Base-by-base conservation (phyloP, 2,797 vertebrate genomes). In the Pristis pectinata region DNA sequence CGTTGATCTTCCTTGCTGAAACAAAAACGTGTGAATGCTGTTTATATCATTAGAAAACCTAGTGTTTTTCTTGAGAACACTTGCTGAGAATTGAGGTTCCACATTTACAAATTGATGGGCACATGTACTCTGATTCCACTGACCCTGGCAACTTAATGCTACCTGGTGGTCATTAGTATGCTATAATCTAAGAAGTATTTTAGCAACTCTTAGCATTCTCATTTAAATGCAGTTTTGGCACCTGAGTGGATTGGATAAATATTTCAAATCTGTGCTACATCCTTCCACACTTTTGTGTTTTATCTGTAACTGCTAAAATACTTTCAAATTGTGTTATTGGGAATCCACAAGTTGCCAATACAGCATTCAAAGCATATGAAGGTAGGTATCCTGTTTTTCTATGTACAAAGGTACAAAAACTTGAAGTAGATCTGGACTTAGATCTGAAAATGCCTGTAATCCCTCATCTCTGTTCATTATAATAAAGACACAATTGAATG, bases 111-210 rank as follows among this genome's bases (percentile, higher is more conserved):
- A 53, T 74, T 44, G 27, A 94, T 76, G 92, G 67, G 44, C 76
- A 76, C 44, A 49, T 41, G 34, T 76, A 17, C 92, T 94, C 92
- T 94, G 44, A 49, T 94, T 94, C 92, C 92, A 94, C 92, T 94
- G 92, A 94, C 92, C 70, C 92, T 94, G 92, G 92, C 92, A 72
- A 49, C 92, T 94, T 49, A 44, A 94, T 94, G 92, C 70, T 76
- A 94, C 30, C 53, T 94, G 17, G 64, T 74, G 70, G 92, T 76
- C 70, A 94, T 70, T 72, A 74, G 85, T 34, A 4, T 89, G 85
- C 89, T 89, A 56, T 89, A 34, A 61, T 89, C 70, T 44, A 92
- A 92, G 9, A 44, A 91, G 64, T 93, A 24, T 93, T 41, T 37
- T 30, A 94, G 70, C 76, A 70, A 93, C 41, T 93, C n/a, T 30